Conservation (phyloP, 1,140 invertebrate species). For the Spodoptera litura region DNA sequence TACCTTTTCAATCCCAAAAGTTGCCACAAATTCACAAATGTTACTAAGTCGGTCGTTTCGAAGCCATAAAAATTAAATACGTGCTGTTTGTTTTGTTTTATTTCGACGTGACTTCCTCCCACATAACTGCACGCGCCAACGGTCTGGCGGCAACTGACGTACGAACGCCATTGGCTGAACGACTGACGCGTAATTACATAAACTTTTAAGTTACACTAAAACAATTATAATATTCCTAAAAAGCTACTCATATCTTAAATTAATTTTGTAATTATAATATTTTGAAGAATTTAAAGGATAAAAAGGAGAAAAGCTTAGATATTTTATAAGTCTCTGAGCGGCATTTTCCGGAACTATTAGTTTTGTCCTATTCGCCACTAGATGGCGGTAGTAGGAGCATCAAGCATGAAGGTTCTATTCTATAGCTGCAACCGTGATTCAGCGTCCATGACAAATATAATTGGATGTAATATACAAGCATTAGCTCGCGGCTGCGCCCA, state of each 20-base stretch:
- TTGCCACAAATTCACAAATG: conserved; percentile 7
- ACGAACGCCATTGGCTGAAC: conserved; percentile 32
- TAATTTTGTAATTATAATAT: neutral
- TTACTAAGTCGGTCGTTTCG: conserved; percentile 40
- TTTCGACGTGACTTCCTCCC: conserved; percentile 39
- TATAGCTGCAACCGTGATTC: neutral
- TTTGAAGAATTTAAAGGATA: neutral
- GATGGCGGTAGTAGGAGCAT: conserved; percentile 19
- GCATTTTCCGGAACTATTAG: conserved; percentile 9
- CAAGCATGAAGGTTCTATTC: neutral
- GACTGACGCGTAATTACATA: conserved; percentile 18
- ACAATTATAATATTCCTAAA: neutral
- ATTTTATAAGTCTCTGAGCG: neutral
- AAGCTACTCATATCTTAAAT: neutral
- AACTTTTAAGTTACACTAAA: neutral
- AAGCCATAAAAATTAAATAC: conserved; percentile 67
- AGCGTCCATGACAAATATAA: conserved; percentile 5
- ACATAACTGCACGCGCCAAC: conserved; percentile 62
- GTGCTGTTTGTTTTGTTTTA: conserved; percentile 64
- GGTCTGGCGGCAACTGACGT: conserved; percentile 67
- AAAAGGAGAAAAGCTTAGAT: neutral
- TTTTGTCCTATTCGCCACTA: conserved; percentile 11
- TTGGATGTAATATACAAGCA: conserved; percentile 21
- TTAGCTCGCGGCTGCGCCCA: conserved; percentile 11
- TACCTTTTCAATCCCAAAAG: conserved; percentile 14